Evolutionary conservation across 2,113 vertebrate genomes (phyloP), one percentile per base, ranked within the genome.

Genomic region (Amphiprion percula): DNA sequence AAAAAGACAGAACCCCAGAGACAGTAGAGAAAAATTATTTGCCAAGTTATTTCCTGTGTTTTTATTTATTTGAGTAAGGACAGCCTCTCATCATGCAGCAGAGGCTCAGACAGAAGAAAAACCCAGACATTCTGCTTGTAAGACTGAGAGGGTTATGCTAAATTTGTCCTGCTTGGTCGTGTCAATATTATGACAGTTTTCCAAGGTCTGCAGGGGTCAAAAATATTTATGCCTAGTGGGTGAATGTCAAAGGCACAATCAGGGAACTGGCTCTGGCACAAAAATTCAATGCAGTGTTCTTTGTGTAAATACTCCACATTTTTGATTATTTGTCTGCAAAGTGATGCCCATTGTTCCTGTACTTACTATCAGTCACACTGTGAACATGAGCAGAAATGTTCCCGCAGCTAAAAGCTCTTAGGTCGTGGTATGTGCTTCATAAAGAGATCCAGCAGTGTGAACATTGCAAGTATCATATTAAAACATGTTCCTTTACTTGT

Each of bases 11-110:
- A 72, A 44, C 16, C 53, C 33, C 11, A 10, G 26, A 47, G 15
- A 62, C 55, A 56, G 33, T 16, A 14, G 19, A 78, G 56, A 33
- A 26, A 53, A 68, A 77, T 79, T 19, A 77, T 80, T 59, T 39
- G 3, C 56, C 59, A 6, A 55, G 17, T 24, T 19, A 26, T 55
- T 70, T 19, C 11, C 41, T 21, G 4, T 19, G 74, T 23, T 24
- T 74, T 65, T 68, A 66, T 72, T 68, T 53, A 55, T 68, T 30
- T 16, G 2, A 33, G 14, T 21, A 69, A 64, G 55, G n/a, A 60
- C 16, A 28, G 33, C 33, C 17, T 68, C n/a, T 30, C 68, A 46
- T 44, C 30, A 66, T 60, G 12, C 65, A 52, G 68, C 67, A 68
- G 47, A 12, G 28, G 4, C 50, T 47, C 63, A 50, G 59, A 72